Evolutionary conservation across 2,888 invertebrate genomes (phyloP).

Genomic region (Drosophila cracens): DNA sequence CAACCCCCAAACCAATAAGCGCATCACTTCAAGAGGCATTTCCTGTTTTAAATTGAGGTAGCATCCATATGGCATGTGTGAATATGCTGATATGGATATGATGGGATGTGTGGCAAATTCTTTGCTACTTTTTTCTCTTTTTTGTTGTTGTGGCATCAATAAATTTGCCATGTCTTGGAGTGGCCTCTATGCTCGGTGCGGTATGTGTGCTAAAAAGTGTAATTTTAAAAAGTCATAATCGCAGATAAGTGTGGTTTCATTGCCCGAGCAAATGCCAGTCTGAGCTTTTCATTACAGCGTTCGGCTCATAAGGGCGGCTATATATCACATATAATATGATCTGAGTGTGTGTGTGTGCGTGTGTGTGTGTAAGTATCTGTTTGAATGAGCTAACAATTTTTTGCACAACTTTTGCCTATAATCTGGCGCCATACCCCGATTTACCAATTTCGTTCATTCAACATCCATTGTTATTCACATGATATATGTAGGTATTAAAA

Average conservation of each 20-base stretch:
- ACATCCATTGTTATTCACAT: slow-evolving; percentile 67
- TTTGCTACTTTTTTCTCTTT: slow-evolving; percentile 42
- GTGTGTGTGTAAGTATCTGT: slow-evolving; percentile 36
- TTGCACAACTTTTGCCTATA: slow-evolving; percentile 71
- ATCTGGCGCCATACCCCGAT: slow-evolving; percentile 45
- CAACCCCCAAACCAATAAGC: slow-evolving; percentile 65
- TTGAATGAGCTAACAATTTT: slow-evolving; percentile 48
- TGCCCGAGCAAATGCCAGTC: slow-evolving; percentile 63
- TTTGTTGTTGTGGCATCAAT: slow-evolving; percentile 46
- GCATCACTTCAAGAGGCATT: slow-evolving; percentile 77
- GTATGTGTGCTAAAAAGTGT: slow-evolving; percentile 76
- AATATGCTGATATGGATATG: slow-evolving; percentile 56
- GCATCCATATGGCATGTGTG: slow-evolving; percentile 58
- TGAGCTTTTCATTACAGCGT: slow-evolving; percentile 81
- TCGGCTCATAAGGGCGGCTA: slow-evolving; percentile 38
- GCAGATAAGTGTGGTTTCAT: slow-evolving; percentile 83
- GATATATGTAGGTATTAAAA: slow-evolving; percentile 77
- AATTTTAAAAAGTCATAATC: slow-evolving; percentile 83
- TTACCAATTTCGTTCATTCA: slow-evolving; percentile 65
- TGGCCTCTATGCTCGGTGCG: slow-evolving; percentile 39
- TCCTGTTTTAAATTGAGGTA: slow-evolving; percentile 84
- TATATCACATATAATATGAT: slow-evolving; percentile 44
- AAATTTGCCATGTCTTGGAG: slow-evolving; percentile 61
- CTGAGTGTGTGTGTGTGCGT: slow-evolving; percentile 25
- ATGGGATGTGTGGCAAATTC: slow-evolving; percentile 63